A percentile compares a stretch with the other conserved stretches of the same genome.
phyloP scores from a whole-genome alignment of 2,113 vertebrate genomes.

The Gila orcuttii region DNA sequence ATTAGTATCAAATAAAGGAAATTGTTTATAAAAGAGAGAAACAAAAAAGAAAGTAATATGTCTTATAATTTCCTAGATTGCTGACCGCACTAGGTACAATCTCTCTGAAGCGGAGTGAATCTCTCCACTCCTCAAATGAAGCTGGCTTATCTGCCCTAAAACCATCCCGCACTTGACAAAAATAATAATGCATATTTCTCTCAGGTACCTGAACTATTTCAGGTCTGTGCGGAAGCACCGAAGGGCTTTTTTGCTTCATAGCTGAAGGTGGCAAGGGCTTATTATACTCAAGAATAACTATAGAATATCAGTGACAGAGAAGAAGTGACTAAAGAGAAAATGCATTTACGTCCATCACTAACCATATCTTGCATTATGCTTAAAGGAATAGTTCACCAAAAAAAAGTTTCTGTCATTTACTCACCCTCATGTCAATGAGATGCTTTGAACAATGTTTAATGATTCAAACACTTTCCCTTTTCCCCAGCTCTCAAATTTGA shows the following conservation, averaged over 20 bases:
- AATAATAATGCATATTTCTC: conserved; percentile 32
- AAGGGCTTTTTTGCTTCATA: conserved; percentile 32
- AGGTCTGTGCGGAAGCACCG: conserved; percentile 11
- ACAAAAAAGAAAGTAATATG: not conserved
- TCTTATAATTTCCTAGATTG: not conserved
- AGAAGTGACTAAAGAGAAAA: not conserved
- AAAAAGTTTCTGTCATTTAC: not conserved
- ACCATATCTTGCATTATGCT: not conserved
- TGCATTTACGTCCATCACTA: not conserved
- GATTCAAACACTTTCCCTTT: not conserved
- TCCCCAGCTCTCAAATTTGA: not conserved
- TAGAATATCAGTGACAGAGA: conserved; percentile 18
- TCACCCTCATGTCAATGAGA: not conserved
- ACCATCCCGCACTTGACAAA: conserved; percentile 27
- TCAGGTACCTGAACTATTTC: conserved; percentile 37
- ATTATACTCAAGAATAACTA: conserved; percentile 20
- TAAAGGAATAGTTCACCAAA: conserved; percentile 18
- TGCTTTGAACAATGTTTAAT: not conserved
- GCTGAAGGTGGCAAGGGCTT: conserved; percentile 14
- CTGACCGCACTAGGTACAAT: conserved; percentile 2
- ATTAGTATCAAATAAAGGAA: conserved; percentile 37
- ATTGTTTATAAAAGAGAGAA: not conserved
- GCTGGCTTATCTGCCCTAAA: conserved; percentile 26
- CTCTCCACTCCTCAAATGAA: not conserved
- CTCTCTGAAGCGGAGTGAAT: not conserved